Base-by-base conservation (phyloP, 1,140 invertebrate species). In the Philotrypesis tridentata region DNA sequence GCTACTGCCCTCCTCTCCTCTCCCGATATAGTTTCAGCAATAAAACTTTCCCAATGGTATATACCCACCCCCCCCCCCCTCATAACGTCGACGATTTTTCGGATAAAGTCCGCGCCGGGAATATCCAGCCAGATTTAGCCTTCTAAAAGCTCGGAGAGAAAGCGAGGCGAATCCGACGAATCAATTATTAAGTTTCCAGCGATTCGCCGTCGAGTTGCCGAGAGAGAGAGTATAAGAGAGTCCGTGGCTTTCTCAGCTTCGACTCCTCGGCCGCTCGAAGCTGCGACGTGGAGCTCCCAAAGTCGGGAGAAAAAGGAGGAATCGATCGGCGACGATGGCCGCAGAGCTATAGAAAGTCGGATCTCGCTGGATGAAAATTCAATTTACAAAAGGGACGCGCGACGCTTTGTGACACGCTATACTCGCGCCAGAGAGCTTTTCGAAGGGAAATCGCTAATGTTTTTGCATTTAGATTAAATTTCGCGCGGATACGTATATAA, bases 131-230 rank as follows among this genome's bases (percentile, higher is more conserved):
- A 55, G 48, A 21, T n/a, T 55, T 21, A 55, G 48, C 48, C 21
- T n/a, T 55, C n/a, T 55, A 55, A 55, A 17, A 55, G 21, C 48
- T 17, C 11, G 25, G n/a, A n/a, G n/a, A n/a, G n/a, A n/a, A 65
- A 29, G 61, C 61, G 11, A 65, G 25, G 25, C 61, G 61, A 25
- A 65, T 65, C 11, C 61, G 27, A 29, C 25, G 61, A 65, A 65
- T 65, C 61, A 65, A 65, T 65, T 65, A 65, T 65, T 65, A 65
- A 65, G 61, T 65, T 65, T 65, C 23, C 61, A 27, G 61, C 61
- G 61, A 65, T 65, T 29, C 14, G n/a, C n/a, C 27, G 25, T 29
- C n/a, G 61, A 65, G 25, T 65, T 65, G 61, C 61, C 6, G 60
- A 12, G 61, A 12, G 11, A 21, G n/a, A 55, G 48, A 55, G 48